A percentile compares a stretch with the other conserved stretches of the same genome.
These are phyloP conservation scores for Sisyra terminalis DNA, from an alignment of 2,888 invertebrate genomes.

Conservation along the genomic window DNA sequence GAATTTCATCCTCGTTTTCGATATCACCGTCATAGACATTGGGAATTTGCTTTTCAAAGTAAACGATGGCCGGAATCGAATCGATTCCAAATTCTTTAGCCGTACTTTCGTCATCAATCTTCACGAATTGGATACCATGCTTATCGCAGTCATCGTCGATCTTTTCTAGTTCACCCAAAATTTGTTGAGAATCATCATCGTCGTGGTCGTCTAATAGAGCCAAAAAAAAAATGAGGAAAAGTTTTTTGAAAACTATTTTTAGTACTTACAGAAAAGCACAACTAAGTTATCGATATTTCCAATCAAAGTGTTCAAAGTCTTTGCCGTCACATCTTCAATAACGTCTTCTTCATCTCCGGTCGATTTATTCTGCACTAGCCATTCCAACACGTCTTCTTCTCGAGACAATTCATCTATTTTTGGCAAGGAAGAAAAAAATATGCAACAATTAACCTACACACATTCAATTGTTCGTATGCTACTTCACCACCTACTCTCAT, in stretches of 20 bases:
- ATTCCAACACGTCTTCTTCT: constrained; percentile 85
- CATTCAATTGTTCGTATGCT: too few species aligned
- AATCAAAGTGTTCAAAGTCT: constrained; percentile 73
- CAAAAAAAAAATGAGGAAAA: constrained; percentile 9
- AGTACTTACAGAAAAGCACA: constrained; percentile 73
- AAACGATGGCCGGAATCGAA: constrained; percentile 65
- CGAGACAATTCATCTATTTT: constrained; percentile 75
- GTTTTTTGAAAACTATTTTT: neutral
- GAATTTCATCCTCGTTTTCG: constrained; percentile 74
- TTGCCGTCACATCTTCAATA: constrained; percentile 86
- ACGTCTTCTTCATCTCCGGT: constrained; percentile 88
- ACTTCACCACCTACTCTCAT: constrained; percentile 51
- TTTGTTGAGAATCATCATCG: constrained; percentile 74
- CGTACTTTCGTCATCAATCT: constrained; percentile 75
- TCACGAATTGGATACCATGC: constrained; percentile 84
- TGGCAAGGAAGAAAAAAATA: too few species aligned
- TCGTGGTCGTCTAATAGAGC: constrained; percentile 65
- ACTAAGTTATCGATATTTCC: constrained; percentile 82
- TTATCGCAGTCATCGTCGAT: constrained; percentile 89
- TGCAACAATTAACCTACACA: too few species aligned
- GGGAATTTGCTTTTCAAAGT: constrained; percentile 86
- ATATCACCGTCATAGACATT: constrained; percentile 83
- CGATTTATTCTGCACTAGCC: constrained; percentile 85
- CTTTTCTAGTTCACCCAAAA: constrained; percentile 73
- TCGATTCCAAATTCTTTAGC: constrained; percentile 78